Percentiles rank a stretch among this genome's conserved stretches.
Conservation (phyloP, 1,140 invertebrate species). For the Drosophila melanogaster region DNA sequence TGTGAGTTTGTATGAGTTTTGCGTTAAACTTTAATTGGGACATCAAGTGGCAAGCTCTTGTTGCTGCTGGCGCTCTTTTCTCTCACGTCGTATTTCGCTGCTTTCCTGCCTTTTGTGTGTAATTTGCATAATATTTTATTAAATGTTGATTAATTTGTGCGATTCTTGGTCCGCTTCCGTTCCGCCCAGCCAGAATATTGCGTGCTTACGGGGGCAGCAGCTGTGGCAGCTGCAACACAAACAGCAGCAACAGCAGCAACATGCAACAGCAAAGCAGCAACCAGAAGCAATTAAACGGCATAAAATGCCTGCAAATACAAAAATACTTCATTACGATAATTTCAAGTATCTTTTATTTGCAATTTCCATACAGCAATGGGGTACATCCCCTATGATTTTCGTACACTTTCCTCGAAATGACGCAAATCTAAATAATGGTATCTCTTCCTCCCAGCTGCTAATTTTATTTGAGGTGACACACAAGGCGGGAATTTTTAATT, state of each 20-base stretch:
- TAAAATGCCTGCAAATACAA: slow-evolving; percentile 60
- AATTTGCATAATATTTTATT: slow-evolving; percentile 79
- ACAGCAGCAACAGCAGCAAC: slow-evolving; percentile 48
- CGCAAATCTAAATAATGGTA: slow-evolving; percentile 74
- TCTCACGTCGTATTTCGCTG: slow-evolving; percentile 12
- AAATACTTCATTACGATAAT: slow-evolving; percentile 52
- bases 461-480: slow-evolving; percentile 82
- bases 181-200: slow-evolving; percentile 48
- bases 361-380: slow-evolving; percentile 20
- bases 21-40: slow-evolving; percentile 79
- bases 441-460: slow-evolving; percentile 75
- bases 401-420: slow-evolving; percentile 58
- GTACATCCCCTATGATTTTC: neutral
- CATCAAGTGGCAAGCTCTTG: slow-evolving; percentile 70
- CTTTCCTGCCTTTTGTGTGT: slow-evolving; percentile 48
- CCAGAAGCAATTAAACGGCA: slow-evolving; percentile 66
- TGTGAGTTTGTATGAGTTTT: slow-evolving; percentile 25
- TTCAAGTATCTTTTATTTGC: slow-evolving; percentile 52
- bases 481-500: slow-evolving; percentile 77
- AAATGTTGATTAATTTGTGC: slow-evolving; percentile 79
- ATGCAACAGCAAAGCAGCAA: slow-evolving; percentile 40
- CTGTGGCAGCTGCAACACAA: slow-evolving; percentile 41
- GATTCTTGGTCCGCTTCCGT: slow-evolving; percentile 38
- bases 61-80: slow-evolving; percentile 31
- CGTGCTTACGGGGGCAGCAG: slow-evolving; percentile 66